These are phyloP conservation scores for Ceyx cyanopectus DNA, from an alignment of 2,113 vertebrate genomes.

Conservation along the genomic window DNA sequence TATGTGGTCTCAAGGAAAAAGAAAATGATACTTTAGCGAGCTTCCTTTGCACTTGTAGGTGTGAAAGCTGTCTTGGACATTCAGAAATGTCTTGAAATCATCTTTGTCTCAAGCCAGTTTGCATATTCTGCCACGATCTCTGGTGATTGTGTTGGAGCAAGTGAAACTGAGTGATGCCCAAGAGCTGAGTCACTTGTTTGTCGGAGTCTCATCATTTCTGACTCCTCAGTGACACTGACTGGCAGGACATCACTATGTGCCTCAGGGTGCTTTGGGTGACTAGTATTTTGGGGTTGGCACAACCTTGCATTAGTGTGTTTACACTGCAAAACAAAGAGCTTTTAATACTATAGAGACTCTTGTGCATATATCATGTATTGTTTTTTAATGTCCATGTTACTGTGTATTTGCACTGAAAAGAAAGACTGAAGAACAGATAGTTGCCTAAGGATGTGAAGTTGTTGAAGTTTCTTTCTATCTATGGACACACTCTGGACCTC, in stretches of 20 bases:
- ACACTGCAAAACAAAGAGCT: not conserved
- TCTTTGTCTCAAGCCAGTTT: not conserved
- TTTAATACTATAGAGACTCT: not conserved
- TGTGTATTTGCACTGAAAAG: not conserved
- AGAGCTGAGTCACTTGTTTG: not conserved
- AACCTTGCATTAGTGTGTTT: not conserved
- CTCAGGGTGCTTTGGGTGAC: not conserved
- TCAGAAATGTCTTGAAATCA: not conserved
- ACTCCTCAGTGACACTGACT: not conserved
- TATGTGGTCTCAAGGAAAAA: not conserved
- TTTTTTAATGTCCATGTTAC: not conserved
- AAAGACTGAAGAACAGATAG: not conserved
- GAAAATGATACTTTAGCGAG: not conserved
- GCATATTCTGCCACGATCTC: accelerated
- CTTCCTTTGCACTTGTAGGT: not conserved
- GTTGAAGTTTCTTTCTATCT: not conserved
- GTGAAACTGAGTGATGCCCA: not conserved
- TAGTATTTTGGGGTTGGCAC: not conserved
- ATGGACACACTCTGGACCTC: not conserved
- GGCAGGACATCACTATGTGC: not conserved
- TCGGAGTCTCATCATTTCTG: not conserved
- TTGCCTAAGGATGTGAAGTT: not conserved
- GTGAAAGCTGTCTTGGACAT: not conserved
- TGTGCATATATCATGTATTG: too few relatives aligned
- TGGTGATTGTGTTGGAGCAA: not conserved